Conservation (phyloP, 2,113 vertebrate species). For the Bettongia penicillata region DNA sequence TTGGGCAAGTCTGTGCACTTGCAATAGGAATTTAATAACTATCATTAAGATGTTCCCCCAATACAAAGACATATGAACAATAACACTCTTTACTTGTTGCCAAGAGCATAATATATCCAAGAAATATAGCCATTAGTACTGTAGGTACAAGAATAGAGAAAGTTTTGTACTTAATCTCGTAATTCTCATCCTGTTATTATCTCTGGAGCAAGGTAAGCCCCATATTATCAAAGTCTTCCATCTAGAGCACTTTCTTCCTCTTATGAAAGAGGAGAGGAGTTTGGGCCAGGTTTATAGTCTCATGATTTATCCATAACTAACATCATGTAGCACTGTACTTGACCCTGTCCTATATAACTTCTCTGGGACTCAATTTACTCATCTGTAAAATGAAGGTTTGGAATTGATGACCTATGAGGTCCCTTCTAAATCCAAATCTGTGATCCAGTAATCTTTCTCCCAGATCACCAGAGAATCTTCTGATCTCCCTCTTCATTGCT, state of each 20-base stretch:
- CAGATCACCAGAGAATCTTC: not conserved
- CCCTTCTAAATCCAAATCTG: not conserved
- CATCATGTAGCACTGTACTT: not conserved
- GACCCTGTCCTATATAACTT: not conserved
- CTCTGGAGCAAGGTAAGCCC: not conserved
- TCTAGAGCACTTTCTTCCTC: not conserved
- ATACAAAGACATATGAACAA: not conserved
- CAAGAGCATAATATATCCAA: not conserved
- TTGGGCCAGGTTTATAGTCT: not conserved
- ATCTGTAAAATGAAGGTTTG: not conserved
- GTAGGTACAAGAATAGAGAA: not conserved
- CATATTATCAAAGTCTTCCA: not conserved
- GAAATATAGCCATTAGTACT: not conserved
- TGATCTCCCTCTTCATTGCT: not conserved
- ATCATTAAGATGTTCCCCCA: not conserved
- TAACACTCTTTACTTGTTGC: not conserved
- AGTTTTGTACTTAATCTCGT: not conserved
- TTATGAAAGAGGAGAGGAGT: not conserved
- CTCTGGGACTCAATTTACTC: not conserved
- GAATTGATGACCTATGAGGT: not conserved
- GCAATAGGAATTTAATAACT: not conserved
- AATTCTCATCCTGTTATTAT: not conserved
- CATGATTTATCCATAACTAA: not conserved
- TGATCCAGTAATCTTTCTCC: not conserved
- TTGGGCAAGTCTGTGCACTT: not conserved